These are phyloP conservation scores for Agriotes lineatus DNA, from an alignment of 2,888 invertebrate genomes.

Conservation along the genomic window DNA sequence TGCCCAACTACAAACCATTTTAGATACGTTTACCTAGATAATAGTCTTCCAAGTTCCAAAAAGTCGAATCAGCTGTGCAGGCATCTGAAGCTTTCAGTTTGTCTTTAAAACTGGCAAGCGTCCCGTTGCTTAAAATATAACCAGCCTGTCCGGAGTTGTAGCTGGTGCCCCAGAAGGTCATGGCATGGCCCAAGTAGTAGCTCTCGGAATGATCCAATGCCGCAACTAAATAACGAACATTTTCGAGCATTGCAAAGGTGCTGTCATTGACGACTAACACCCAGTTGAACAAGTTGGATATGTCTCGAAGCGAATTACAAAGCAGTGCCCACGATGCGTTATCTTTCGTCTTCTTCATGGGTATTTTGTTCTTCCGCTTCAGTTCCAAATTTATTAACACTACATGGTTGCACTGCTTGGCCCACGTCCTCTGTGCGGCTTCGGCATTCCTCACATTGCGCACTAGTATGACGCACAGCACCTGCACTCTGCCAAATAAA, in stretches of 20 bases:
- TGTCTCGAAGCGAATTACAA: constrained; percentile 55
- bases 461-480: constrained; percentile 53
- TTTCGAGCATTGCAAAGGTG: constrained; percentile 70
- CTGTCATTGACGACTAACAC: constrained; percentile 70
- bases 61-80: constrained; percentile 57
- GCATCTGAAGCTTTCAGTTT: constrained; percentile 63
- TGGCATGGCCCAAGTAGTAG: constrained; percentile 71
- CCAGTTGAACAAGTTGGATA: constrained; percentile 65
- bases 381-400: constrained; percentile 51
- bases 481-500: constrained; percentile 49
- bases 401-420: constrained; percentile 59
- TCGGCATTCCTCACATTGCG: constrained; percentile 49
- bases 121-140: constrained; percentile 69
- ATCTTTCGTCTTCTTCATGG: constrained; percentile 52
- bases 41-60: constrained; percentile 42
- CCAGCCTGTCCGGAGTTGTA: constrained; percentile 71
- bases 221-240: constrained; percentile 68
- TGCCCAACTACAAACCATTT: too few relatives aligned
- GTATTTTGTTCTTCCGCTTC: constrained; percentile 52
- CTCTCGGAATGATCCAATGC: constrained; percentile 63
- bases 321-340: constrained; percentile 60
- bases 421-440: constrained; percentile 60
- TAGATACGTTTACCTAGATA: constrained; percentile 43
- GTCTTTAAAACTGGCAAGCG: constrained; percentile 62
- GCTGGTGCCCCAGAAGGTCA: constrained; percentile 68